These are phyloP conservation scores for Teleogryllus occipitalis DNA, from an alignment of 1,140 invertebrate genomes.

Conservation along the genomic window DNA sequence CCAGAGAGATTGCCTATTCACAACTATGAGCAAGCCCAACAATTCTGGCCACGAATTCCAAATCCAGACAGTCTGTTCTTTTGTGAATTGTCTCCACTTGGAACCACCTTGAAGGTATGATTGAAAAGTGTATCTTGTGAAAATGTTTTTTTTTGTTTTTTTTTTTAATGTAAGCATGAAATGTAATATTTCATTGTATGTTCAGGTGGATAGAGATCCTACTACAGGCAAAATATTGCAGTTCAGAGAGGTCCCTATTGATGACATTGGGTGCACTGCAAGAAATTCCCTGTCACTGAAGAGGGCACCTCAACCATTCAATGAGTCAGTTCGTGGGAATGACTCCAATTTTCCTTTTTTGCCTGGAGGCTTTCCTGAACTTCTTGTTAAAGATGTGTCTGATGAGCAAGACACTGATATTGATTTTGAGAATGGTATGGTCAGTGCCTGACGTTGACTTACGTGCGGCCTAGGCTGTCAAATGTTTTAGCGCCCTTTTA, in stretches of 20 bases:
- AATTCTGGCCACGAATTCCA: slow-evolving; percentile 46
- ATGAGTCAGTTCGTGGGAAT: slow-evolving; percentile 55
- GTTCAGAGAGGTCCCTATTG: slow-evolving; percentile 56
- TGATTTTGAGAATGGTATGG: slow-evolving; percentile 42
- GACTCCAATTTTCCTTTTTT: slow-evolving; percentile 68
- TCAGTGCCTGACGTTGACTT: background rate
- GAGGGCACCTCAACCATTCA: slow-evolving; percentile 48
- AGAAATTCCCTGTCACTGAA: slow-evolving; percentile 69
- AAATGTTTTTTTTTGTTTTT: background rate
- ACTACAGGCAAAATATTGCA: slow-evolving; percentile 58
- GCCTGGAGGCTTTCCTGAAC: slow-evolving; percentile 68
- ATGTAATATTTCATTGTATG: background rate
- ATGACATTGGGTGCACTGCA: slow-evolving; percentile 52
- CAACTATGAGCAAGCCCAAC: slow-evolving; percentile 46
- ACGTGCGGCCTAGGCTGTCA: too few relatives aligned
- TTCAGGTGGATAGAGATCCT: slow-evolving; percentile 56
- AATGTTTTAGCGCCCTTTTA: too few relatives aligned
- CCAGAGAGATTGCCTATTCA: slow-evolving; percentile 55
- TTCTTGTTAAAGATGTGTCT: slow-evolving; percentile 32
- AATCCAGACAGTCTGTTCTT: slow-evolving; percentile 43
- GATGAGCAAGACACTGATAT: slow-evolving; percentile 30
- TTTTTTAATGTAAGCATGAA: background rate
- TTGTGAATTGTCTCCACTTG: slow-evolving; percentile 39
- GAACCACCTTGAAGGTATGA: slow-evolving; percentile 41
- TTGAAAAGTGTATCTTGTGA: background rate